These are phyloP conservation scores for Cephus pulcher DNA, from an alignment of 2,888 invertebrate genomes.

Conservation along the genomic window DNA sequence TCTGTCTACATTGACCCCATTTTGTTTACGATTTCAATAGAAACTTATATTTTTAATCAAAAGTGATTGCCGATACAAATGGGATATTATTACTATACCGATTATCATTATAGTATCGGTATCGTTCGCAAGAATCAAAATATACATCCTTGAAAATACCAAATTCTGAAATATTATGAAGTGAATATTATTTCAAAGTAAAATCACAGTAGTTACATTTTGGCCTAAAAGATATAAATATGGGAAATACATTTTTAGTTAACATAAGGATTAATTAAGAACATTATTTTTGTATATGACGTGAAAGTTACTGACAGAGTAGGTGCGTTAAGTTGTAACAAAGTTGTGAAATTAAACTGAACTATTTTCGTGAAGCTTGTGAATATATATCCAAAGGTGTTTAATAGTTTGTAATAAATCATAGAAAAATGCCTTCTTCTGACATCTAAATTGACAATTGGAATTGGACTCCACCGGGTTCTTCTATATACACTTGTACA, in stretches of 20 bases:
- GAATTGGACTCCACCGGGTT: conserved; percentile 10
- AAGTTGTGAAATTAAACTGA: conserved; percentile 10
- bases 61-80: conserved; percentile 12
- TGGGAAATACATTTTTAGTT: background rate
- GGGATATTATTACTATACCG: background rate
- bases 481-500: conserved; percentile 52
- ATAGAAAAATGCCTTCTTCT: conserved; percentile 18
- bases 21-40: conserved; percentile 28
- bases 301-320: background rate
- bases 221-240: background rate
- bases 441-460: conserved; percentile 15
- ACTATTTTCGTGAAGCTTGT: background rate
- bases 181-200: background rate
- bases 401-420: background rate
- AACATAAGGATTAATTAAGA: background rate
- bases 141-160: background rate
- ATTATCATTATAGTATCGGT: background rate
- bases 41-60: conserved; percentile 42
- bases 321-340: conserved; percentile 6
- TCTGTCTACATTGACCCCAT: conserved; percentile 49
- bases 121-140: background rate
- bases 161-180: background rate
- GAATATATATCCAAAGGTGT: background rate
- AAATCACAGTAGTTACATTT: background rate
- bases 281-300: background rate